Conservation (phyloP, 2,113 vertebrate species). For the Okapia johnstoni region DNA sequence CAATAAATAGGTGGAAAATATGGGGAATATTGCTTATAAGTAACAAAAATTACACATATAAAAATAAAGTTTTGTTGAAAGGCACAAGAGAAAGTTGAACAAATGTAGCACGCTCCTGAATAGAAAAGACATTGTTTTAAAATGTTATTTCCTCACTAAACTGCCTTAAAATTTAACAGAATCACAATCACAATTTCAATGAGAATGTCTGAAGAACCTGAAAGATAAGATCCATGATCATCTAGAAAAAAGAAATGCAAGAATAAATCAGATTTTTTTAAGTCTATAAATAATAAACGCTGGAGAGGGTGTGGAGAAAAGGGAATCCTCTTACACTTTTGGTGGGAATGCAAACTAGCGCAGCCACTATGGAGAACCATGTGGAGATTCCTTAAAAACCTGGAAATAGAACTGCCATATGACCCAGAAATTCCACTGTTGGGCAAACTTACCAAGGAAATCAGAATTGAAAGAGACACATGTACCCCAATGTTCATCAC, state of each 20-base stretch:
- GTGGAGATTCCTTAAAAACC: neutral
- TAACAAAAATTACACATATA: neutral
- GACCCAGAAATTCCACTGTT: neutral
- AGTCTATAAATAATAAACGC: neutral
- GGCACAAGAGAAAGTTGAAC: neutral
- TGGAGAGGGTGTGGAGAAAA: neutral
- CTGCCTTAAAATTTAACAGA: neutral
- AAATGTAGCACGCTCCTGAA: neutral
- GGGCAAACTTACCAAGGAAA: neutral
- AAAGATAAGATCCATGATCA: neutral
- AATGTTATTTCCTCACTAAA: neutral
- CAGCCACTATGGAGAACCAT: neutral
- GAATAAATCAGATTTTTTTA: neutral
- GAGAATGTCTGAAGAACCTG: neutral
- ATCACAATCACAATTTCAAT: neutral
- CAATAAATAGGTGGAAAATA: neutral
- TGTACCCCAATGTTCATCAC: neutral
- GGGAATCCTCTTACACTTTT: neutral
- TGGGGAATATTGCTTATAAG: neutral
- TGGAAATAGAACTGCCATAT: neutral
- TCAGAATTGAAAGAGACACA: neutral
- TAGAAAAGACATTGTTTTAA: neutral
- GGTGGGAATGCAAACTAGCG: neutral
- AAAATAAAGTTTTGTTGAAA: neutral
- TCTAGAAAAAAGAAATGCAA: neutral